Evolutionary conservation across 2,888 invertebrate genomes (phyloP), one percentile per base, ranked within the genome.

Genomic region (Amphipyra tragopoginis): DNA sequence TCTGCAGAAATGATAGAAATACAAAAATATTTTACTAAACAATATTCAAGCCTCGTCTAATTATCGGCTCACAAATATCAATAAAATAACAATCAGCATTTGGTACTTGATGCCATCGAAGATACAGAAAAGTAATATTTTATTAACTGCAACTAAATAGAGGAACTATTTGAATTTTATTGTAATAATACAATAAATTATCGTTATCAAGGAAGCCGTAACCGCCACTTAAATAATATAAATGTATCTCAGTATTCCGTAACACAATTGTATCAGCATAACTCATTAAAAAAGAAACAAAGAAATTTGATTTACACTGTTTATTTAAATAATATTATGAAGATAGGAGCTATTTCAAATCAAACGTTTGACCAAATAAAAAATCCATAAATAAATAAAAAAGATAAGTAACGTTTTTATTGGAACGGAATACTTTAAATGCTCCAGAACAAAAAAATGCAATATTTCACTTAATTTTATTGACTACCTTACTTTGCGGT

Each of bases 391-490:
- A n/a, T n/a, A n/a, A n/a, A n/a, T n/a, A 33, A 33, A 33, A 33
- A 6, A 33, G 33, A 1, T 36, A 45, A 13, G 26, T 9, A 11
- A 36, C 39, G 21, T 40, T 33, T 61, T 14, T 7, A 69, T 44
- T 54, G 34, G 66, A 34, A 72, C 42, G 50, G 36, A 55, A 65
- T 51, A 47, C 45, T 56, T 34, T 55, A 74, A 68, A 74, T 74
- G 62, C 70, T 44, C 39, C 36, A 6, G 61, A 53, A 56, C 48
- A 62, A 42, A 53, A 40, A 44, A 68, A 58, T 38, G 15, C 1
- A 54, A 48, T 38, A 48, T 68, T 56, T 40, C 51, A 48, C 40
- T 44, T 59, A 52, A 59, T 54, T 50, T 44, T 21, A 73, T 49
- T 45, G 11, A 52, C 43, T 34, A 48, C 11, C 49, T 39, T 2